These are phyloP conservation scores for Sesamia inferens DNA, from an alignment of 2,888 invertebrate genomes.

Conservation along the genomic window DNA sequence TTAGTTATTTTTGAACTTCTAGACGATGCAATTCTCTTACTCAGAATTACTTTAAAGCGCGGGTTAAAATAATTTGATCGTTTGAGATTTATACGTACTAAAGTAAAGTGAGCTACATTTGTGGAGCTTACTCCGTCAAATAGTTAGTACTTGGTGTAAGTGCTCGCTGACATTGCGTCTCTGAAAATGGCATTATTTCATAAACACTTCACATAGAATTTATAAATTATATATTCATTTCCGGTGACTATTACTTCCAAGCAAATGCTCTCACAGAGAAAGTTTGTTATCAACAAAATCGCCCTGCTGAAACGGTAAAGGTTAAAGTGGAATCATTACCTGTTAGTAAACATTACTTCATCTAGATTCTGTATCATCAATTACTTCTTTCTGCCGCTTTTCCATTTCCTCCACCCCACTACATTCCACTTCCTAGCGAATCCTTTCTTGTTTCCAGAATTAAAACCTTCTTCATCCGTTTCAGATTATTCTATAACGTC, in stretches of 20 bases:
- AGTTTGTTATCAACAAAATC: neutral
- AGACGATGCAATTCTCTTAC: conserved; percentile 51
- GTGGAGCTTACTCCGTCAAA: conserved; percentile 48
- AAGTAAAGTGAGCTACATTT: conserved; percentile 51
- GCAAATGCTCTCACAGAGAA: neutral
- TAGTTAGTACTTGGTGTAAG: conserved; percentile 40
- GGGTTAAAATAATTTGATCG: conserved; percentile 60
- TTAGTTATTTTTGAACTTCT: conserved; percentile 44
- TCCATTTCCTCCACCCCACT: neutral
- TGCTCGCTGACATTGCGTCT: conserved; percentile 28
- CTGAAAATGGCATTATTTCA: conserved; percentile 20
- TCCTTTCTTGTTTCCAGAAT: neutral
- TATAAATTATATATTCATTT: neutral
- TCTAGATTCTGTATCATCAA: neutral
- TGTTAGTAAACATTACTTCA: neutral
- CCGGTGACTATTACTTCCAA: neutral
- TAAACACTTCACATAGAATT: conserved; percentile 5
- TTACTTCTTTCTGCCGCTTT: neutral
- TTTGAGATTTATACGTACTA: conserved; percentile 50
- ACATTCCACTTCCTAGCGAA: no score
- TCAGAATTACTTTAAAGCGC: conserved; percentile 45
- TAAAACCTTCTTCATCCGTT: neutral
- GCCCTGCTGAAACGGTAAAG: neutral
- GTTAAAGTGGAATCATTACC: neutral
- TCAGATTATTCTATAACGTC: neutral